Conservation (phyloP, 2,797 vertebrate species). For the Melanotaenia nigrans region DNA sequence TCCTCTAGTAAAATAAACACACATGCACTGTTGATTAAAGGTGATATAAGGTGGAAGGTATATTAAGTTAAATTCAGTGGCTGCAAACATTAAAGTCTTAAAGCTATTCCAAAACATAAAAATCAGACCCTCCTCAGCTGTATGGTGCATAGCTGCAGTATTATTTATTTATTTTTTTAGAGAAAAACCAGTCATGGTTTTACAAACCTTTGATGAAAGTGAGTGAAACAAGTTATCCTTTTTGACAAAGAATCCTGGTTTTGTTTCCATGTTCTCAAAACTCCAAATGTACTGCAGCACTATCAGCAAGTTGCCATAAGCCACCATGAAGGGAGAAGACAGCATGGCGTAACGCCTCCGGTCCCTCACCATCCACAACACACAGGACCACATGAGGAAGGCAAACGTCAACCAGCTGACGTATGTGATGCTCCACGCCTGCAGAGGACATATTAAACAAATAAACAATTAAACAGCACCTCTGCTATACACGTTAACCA, state of each 20-base stretch:
- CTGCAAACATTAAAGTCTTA: conserved; percentile 29
- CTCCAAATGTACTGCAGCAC: conserved; percentile 91
- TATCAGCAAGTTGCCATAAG: conserved; percentile 91
- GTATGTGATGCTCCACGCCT: conserved; percentile 95
- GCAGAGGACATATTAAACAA: background rate
- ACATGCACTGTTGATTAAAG: background rate
- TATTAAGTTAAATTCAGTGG: conserved; percentile 23
- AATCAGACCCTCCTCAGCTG: conserved; percentile 32
- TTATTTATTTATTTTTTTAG: background rate
- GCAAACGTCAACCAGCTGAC: conserved; percentile 97
- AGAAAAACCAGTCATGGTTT: background rate
- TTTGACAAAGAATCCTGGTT: conserved; percentile 86
- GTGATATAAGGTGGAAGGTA: conserved; percentile 20
- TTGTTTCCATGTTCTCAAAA: conserved; percentile 54
- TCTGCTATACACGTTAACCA: background rate
- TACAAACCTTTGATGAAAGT: conserved; percentile 90
- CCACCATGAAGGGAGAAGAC: conserved; percentile 96
- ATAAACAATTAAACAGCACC: background rate
- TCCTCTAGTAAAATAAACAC: conserved; percentile 1
- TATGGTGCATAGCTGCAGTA: background rate
- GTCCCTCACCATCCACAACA: conserved; percentile 95
- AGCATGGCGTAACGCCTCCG: conserved; percentile 94
- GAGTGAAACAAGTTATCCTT: conserved; percentile 85
- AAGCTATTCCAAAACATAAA: conserved; percentile 43
- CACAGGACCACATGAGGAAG: conserved; percentile 91